A percentile compares a stretch with the other conserved stretches of the same genome.
These are phyloP conservation scores for Lydus trimaculatus DNA, from an alignment of 2,888 invertebrate genomes.

Conservation along the genomic window DNA sequence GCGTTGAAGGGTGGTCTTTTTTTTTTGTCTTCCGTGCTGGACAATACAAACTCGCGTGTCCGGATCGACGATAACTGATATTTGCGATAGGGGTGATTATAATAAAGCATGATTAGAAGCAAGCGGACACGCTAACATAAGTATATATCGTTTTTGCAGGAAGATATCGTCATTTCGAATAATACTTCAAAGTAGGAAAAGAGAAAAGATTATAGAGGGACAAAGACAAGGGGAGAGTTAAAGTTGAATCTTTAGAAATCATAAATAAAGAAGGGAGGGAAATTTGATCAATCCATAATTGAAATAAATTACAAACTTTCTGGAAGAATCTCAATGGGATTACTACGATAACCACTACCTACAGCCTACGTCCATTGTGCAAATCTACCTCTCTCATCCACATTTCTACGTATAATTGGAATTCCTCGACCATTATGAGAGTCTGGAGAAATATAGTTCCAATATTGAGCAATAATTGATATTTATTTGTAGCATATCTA, in stretches of 20 bases:
- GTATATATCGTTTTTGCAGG: neutral
- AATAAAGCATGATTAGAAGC: slow-evolving; percentile 1
- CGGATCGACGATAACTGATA: neutral
- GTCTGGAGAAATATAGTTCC: slow-evolving; percentile 44
- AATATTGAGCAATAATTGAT: slow-evolving; percentile 49
- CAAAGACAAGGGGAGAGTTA: neutral
- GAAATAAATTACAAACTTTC: slow-evolving; percentile 26
- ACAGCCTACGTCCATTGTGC: slow-evolving; percentile 9
- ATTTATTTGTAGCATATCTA: slow-evolving; percentile 45
- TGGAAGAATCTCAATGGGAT: slow-evolving; percentile 18
- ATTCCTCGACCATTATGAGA: slow-evolving; percentile 46
- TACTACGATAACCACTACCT: slow-evolving; percentile 28
- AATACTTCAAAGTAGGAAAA: neutral
- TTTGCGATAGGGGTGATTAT: slow-evolving; percentile 3
- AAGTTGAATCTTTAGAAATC: neutral
- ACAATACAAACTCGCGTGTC: slow-evolving; percentile 1
- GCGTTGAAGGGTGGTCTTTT: neutral
- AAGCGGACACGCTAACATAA: neutral
- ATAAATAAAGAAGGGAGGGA: neutral
- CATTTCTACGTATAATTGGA: slow-evolving; percentile 46
- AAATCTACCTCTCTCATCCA: slow-evolving; percentile 23
- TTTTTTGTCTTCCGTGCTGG: neutral
- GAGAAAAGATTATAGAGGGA: neutral
- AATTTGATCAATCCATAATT: slow-evolving; percentile 27
- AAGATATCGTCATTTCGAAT: neutral